Conservation (phyloP, 2,888 invertebrate species). For the Netelia inedita region DNA sequence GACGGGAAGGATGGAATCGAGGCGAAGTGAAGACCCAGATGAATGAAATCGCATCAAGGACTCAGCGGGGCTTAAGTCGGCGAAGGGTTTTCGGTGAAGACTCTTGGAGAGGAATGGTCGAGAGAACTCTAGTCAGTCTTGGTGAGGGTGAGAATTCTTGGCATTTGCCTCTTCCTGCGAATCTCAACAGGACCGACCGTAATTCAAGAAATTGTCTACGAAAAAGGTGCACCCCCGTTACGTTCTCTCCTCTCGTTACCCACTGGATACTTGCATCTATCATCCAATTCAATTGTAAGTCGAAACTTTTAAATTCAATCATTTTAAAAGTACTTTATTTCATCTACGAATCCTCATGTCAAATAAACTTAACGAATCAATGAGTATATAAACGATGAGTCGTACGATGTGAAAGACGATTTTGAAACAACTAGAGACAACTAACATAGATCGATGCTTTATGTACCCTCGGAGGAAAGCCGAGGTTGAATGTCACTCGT, state of each 20-base stretch:
- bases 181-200: too few relatives aligned
- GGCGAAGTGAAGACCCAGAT: constrained; percentile 37
- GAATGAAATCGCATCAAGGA: constrained; percentile 54
- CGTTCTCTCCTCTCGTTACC: too few relatives aligned
- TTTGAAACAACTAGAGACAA: neutral
- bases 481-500: neutral
- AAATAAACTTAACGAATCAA: too few relatives aligned
- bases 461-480: neutral
- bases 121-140: constrained; percentile 12
- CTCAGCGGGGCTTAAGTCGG: constrained; percentile 36
- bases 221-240: too few relatives aligned
- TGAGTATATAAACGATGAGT: too few relatives aligned
- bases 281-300: too few relatives aligned
- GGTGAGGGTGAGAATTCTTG: constrained; percentile 16
- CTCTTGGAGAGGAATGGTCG: constrained; percentile 23
- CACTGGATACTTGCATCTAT: too few relatives aligned
- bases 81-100: constrained; percentile 45
- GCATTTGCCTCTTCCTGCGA: constrained; percentile 9
- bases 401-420: neutral
- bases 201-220: too few relatives aligned
- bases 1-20: constrained; percentile 31
- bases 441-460: neutral
- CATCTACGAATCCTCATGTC: too few relatives aligned
- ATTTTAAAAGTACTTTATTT: too few relatives aligned
- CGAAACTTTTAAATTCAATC: too few relatives aligned